phyloP scores from a whole-genome alignment of 2,113 vertebrate genomes.

The Ammodramus savannarum region DNA sequence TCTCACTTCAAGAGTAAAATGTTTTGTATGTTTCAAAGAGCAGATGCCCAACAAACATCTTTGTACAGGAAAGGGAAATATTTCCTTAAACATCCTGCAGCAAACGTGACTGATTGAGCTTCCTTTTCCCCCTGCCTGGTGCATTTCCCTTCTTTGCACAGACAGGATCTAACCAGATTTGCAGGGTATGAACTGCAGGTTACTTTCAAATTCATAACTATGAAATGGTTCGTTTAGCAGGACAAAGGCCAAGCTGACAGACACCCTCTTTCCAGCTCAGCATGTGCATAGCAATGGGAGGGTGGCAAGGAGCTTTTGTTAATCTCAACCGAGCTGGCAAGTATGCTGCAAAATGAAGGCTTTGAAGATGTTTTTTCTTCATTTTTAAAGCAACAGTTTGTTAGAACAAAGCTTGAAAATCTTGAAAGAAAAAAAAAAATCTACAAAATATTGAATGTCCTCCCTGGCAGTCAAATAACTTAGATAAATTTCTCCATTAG shows the following conservation, averaged over 20 bases:
- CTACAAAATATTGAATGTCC: neutral
- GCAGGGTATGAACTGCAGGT: slow-evolving; percentile 48
- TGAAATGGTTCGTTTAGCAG: slow-evolving; percentile 61
- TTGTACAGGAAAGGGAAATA: slow-evolving; percentile 62
- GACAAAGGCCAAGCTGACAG: slow-evolving; percentile 55
- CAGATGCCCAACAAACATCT: slow-evolving; percentile 49
- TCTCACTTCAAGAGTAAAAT: neutral
- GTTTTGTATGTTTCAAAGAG: neutral
- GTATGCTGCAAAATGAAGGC: slow-evolving; percentile 51
- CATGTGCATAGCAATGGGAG: slow-evolving; percentile 50
- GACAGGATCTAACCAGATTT: slow-evolving; percentile 60
- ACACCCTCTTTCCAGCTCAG: slow-evolving; percentile 57
- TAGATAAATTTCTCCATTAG: neutral
- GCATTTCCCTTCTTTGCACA: slow-evolving; percentile 49
- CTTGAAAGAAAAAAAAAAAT: neutral
- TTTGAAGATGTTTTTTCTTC: slow-evolving; percentile 55
- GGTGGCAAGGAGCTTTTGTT: slow-evolving; percentile 57
- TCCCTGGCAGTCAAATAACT: neutral
- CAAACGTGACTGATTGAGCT: slow-evolving; percentile 55
- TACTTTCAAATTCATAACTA: slow-evolving; percentile 60
- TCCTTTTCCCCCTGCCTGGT: slow-evolving; percentile 53
- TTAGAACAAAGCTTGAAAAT: neutral
- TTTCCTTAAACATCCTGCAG: slow-evolving; percentile 69
- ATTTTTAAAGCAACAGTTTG: slow-evolving; percentile 51
- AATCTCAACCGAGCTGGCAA: slow-evolving; percentile 57